Evolutionary conservation across 2,113 vertebrate species (phyloP), one percentile per base, ranked within the genome.

Genomic region (Tenrec ecaudatus): DNA sequence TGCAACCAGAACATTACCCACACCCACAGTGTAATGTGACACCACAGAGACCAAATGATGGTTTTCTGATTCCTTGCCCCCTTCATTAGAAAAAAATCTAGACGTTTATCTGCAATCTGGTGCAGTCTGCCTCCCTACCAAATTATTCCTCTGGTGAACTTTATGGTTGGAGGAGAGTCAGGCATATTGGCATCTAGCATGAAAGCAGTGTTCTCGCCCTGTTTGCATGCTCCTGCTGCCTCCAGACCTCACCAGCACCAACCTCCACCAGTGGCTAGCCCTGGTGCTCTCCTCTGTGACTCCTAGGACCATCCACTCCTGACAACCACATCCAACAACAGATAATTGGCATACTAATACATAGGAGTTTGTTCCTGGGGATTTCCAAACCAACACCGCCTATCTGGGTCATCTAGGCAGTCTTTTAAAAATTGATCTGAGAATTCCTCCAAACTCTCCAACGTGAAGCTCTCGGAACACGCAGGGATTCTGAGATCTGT

Each of bases 381-480:
- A 1, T 10, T 29, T 68, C 22, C 25, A 75, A 68, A 75, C 8
- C 2, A 33, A 10, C 43, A 11, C 0, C 43, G 38, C 68, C 27
- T 6, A n/a, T 71, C 27, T 82, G 25, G 2, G 68, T 64, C 36
- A 79, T 62, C 80, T 60, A 3, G 4, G 77, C 40, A 73, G 89
- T 3, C 27, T 82, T 89, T 73, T 23, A 62, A 62, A 83, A 92
- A 69, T 73, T 58, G 12, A 77, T 40, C 47, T 31, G 17, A 29
- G 23, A 7, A 66, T 90, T 31, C 58, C 3, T 11, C 16, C 19
- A 53, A 36, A 17, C 57, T 68, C 69, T 3, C 19, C 43, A 71
- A 58, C 73, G 12, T 86, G 22, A 83, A 89, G n/a, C 8, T 87
- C 19, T 58, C 31, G 57, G 16, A 94, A 6, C 47, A 94, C 6